These are phyloP conservation scores for Eristalis arbustorum DNA, from an alignment of 2,888 invertebrate species.

Conservation along the genomic window DNA sequence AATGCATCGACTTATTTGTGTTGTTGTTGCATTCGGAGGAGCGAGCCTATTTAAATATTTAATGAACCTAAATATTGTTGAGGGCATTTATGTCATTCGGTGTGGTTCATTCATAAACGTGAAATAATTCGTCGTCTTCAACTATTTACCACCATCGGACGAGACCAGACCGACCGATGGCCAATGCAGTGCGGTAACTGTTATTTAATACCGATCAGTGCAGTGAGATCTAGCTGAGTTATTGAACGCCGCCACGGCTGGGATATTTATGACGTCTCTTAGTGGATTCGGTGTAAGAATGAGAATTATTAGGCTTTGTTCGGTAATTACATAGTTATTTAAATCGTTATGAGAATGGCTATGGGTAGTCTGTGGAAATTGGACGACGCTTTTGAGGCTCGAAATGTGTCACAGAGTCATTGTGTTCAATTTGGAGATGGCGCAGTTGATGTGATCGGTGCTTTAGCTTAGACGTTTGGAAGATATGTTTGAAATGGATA, in stretches of 20 bases:
- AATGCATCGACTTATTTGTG: slow-evolving; percentile 63
- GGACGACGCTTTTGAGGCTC: too few species aligned
- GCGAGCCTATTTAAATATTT: slow-evolving; percentile 65
- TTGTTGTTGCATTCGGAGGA: slow-evolving; percentile 49
- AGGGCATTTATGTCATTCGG: slow-evolving; percentile 59
- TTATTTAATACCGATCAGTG: slow-evolving; percentile 54
- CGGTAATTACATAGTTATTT: slow-evolving; percentile 10
- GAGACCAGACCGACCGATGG: background rate
- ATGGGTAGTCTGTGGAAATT: background rate
- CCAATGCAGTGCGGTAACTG: slow-evolving; percentile 32
- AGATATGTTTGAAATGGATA: too few species aligned
- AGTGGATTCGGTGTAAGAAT: slow-evolving; percentile 56
- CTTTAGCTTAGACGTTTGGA: too few species aligned
- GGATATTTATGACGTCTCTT: slow-evolving; percentile 50
- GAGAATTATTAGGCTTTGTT: slow-evolving; percentile 38
- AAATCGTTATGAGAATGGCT: background rate
- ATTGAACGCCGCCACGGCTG: slow-evolving; percentile 30
- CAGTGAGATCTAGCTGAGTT: slow-evolving; percentile 46
- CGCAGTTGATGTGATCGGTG: too few species aligned
- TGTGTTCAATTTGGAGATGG: too few species aligned
- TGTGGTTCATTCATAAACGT: slow-evolving; percentile 59
- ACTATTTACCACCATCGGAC: background rate
- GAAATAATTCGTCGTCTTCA: slow-evolving; percentile 28
- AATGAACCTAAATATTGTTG: slow-evolving; percentile 66
- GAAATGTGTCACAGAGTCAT: too few species aligned